Base-by-base conservation (phyloP, 2,888 invertebrate genomes). In the Aromia moschata region DNA sequence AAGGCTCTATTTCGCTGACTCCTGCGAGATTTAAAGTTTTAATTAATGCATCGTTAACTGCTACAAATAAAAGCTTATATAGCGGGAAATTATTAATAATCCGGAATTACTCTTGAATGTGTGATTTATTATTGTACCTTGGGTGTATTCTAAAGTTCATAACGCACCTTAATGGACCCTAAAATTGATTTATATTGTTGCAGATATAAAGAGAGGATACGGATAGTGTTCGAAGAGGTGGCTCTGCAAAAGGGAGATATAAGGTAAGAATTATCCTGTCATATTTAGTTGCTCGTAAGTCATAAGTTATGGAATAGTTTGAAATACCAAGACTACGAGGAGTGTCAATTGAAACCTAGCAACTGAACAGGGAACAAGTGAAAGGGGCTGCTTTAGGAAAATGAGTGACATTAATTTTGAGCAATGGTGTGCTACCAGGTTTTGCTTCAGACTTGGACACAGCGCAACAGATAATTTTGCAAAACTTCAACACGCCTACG, bases 201-300 rank as follows among this genome's bases (percentile, higher is more conserved):
- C 86, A 91, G 90, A 77, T 84, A 86, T 73, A 88, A 87, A 75
- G 91, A 92, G 81, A 84, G 91, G 66, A 90, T 95, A 68, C 89
- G 92, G 76, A 82, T 94, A 69, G 84, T 92, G 12, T 93, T 95
- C 76, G 92, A 93, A 80, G 91, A 93, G 82, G 85, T 91, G 69
- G 85, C 87, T 52, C 83, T 92, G 67, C 89, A 91, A 78, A 89
- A 89, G 79, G 91, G 90, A 58, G 91, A 92, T 76, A 81, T 90
- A 67, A 92, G 92, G 92, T 91, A 76, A 82, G 82, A 15, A 40
- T 38, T 25, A 51, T 40, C 3, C 15, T n/a, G 11, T 37, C n/a
- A n/a, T n/a, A n/a, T n/a, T n/a, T n/a, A n/a, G n/a, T n/a, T n/a
- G n/a, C n/a, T n/a, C n/a, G n/a, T n/a, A n/a, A n/a, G n/a, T n/a